Evolutionary conservation across 2,113 vertebrate species (phyloP).

Genomic region (Bos indicus): DNA sequence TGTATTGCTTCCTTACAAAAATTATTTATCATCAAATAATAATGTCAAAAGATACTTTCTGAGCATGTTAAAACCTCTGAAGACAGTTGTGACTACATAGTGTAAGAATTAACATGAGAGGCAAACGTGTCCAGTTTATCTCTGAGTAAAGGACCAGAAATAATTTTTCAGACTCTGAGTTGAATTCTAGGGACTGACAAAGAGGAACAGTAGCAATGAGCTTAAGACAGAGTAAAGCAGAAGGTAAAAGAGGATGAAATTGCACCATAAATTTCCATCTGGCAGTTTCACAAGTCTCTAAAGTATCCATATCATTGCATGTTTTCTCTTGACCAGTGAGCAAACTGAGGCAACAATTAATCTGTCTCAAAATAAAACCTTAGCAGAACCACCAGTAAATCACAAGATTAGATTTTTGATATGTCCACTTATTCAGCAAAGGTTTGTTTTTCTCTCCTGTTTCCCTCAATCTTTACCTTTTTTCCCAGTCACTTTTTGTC

Average conservation of each 20-base stretch:
- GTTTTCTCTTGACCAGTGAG: background rate
- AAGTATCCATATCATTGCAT: background rate
- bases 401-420: background rate
- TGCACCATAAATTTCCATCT: background rate
- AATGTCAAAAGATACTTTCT: background rate
- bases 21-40: background rate
- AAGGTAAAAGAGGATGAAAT: background rate
- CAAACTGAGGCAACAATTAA: background rate
- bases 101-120: background rate
- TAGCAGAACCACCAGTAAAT: background rate
- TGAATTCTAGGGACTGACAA: background rate
- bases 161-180: background rate
- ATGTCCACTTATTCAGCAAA: background rate
- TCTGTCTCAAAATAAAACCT: background rate
- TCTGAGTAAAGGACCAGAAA: background rate
- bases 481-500: background rate
- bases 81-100: background rate
- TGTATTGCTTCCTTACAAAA: background rate
- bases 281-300: background rate
- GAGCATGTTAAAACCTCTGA: background rate
- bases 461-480: background rate
- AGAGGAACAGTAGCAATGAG: background rate
- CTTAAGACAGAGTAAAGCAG: background rate
- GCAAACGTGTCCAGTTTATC: background rate
- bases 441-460: background rate